Percentiles rank a stretch among this genome's conserved stretches.
Conservation (phyloP, 1,140 invertebrate species). For the Brachionus plicatilis region DNA sequence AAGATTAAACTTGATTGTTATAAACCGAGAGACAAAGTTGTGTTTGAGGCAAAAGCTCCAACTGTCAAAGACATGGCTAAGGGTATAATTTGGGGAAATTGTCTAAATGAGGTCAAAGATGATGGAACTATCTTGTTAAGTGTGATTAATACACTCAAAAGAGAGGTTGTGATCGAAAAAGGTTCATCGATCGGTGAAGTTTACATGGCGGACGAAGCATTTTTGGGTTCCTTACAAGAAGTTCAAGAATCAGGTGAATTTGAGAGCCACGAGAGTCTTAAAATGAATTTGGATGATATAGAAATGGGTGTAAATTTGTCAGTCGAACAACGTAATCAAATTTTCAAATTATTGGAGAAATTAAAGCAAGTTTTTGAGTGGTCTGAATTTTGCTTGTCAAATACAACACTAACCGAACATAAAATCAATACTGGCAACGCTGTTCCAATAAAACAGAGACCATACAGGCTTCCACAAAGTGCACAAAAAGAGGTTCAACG, state of each 20-base stretch:
- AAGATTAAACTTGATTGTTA: neutral
- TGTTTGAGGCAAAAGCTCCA: neutral
- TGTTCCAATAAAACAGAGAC: neutral
- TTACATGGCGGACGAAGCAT: neutral
- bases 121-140: neutral
- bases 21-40: neutral
- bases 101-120: neutral
- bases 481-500: neutral
- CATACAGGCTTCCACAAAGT: neutral
- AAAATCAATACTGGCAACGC: neutral
- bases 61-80: neutral
- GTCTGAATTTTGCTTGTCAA: neutral
- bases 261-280: neutral
- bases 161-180: neutral
- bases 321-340: neutral
- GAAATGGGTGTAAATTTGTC: neutral
- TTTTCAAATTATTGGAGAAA: neutral
- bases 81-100: neutral
- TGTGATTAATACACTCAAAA: neutral
- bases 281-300: neutral
- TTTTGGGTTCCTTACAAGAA: neutral
- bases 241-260: neutral
- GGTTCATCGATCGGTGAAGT: neutral
- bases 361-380: neutral
- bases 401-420: neutral